Evolutionary conservation across 2,113 vertebrate genomes (phyloP), one percentile per base, ranked within the genome.

Genomic region (Speoplatyrhinus poulsoni): DNA sequence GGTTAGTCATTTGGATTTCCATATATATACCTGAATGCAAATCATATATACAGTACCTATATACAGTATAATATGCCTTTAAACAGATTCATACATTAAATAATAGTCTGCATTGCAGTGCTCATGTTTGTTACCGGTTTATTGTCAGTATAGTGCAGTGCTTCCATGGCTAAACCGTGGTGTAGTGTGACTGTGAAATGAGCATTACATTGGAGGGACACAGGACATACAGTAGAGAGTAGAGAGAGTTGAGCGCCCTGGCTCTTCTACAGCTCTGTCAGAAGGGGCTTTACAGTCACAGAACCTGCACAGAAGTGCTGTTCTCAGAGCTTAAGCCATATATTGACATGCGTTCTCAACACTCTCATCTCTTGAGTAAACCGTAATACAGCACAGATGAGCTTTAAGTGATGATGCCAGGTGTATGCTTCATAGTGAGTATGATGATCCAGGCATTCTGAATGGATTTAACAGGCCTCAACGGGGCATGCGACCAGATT

Each of bases 361-460:
- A 41, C 36, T 41, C 36, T 41, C 36, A 41, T 41, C 36, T 41
- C 36, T 41, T 41, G 36, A 41, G 36, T 41, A 41, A 41, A 41
- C 36, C 36, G 36, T 41, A 41, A 41, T 41, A 41, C 36, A 41
- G 36, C 7, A 7, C 36, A 41, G 36, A 41, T 41, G 36, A 41
- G 36, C 36, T 41, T 41, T 41, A 41, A 41, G 7, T 41, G 36
- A 41, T 41, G 36, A 41, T 41, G 7, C 36, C 36, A 41, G 36
- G 36, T 8, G 26, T 26, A 26, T 2, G 2, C 36, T 41, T 41
- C 6, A 49, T 60, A 17, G 6, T 19, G 47, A 46, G 6, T 67
- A 46, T 64, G 61, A 69, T 73, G 46, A 63, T 53, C 63, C 67
- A 56, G 55, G 63, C 58, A 73, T 73, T 62, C 50, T 50, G 54